Evolutionary conservation across 2,113 vertebrate species (phyloP), one percentile per base, ranked within the genome.

Genomic region (Hepsetus odoe): DNA sequence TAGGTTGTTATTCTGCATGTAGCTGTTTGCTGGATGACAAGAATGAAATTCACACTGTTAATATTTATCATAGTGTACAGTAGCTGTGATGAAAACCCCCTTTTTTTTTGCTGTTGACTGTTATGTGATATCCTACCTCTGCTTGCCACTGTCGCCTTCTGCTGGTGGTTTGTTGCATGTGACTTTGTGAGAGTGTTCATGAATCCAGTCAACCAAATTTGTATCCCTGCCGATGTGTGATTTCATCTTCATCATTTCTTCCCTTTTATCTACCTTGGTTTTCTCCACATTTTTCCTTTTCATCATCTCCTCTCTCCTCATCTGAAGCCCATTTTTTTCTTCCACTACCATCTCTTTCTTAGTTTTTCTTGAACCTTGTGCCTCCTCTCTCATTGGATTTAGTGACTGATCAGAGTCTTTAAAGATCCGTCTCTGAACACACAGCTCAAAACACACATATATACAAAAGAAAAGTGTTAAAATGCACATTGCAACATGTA

Each of bases 361-460:
- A 74, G 20, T 70, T 26, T 56, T 55, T 10, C 14, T 14, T 44
- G 13, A 20, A 20, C 11, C 33, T 26, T 42, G 32, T 49, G 58
- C 30, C 18, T 51, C 77, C 49, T 35, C 33, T n/a, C 26, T 46
- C 28, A 28, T 46, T 12, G 35, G 30, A 46, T 40, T 62, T 3
- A 64, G 56, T 24, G 71, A 62, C 40, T 74, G 42, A 26, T 79
- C 20, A 53, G 28, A 40, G 58, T 42, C 67, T 32, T 61, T 59
- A 42, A 79, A 67, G 62, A 79, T 74, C 70, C 68, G 66, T 61
- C 80, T 82, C 66, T 40, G 65, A 30, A 73, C 75, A n/a, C n/a
- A 59, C 53, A 56, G 49, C 80, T 81, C 38, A 26, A 44, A 18
- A 75, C 13, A 76, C 14, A 72, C 20, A 76, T 51, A 69, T 35